Evolutionary conservation across 2,113 vertebrate genomes (phyloP), one percentile per base, ranked within the genome.

Genomic region (Bambusicola thoracicus): DNA sequence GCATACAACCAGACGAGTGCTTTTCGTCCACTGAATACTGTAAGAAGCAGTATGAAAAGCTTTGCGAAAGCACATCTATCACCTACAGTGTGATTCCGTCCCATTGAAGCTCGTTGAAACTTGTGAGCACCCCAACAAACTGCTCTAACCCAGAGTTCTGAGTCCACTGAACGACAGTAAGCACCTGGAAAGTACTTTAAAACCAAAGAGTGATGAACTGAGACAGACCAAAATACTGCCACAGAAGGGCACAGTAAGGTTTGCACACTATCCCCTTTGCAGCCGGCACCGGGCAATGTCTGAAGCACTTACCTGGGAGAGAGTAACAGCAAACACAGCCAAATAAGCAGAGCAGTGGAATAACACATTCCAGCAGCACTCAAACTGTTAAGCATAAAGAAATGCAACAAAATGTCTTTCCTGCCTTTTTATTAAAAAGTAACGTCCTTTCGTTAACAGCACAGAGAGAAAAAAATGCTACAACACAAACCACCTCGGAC

Each of bases 381-480:
- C 21, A 38, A 20, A 68, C 53, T n/a, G 56, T 40, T 68, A 44
- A 81, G 24, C 29, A 20, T 58, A 70, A 90, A 80, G 74, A 94
- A 94, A 95, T 13, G 17, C 91, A 87, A 43, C 75, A 87, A 61
- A 87, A 59, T 43, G 2, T 40, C 92, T 95, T 95, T 88, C 74
- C 88, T 86, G 90, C 76, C 84, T 97, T 97, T 97, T 98, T 97
- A 98, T 98, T 98, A 98, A 97, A 98, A 98, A 98, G 97, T 97
- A 96, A 97, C 74, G 74, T 97, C 95, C 79, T 97, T 86, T 96
- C 94, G 95, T 97, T 97, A 98, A 98, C 96, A 97, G 96, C 96
- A 97, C 96, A 97, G 87, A 96, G 78, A 92, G 84, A 86, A 74
- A 88, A 76, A 79, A 91, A 94, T 89, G 96, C 93, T 97, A 93